These are phyloP conservation scores for Sebastes elongatus DNA, from an alignment of 2,797 vertebrate species.

Conservation along the genomic window DNA sequence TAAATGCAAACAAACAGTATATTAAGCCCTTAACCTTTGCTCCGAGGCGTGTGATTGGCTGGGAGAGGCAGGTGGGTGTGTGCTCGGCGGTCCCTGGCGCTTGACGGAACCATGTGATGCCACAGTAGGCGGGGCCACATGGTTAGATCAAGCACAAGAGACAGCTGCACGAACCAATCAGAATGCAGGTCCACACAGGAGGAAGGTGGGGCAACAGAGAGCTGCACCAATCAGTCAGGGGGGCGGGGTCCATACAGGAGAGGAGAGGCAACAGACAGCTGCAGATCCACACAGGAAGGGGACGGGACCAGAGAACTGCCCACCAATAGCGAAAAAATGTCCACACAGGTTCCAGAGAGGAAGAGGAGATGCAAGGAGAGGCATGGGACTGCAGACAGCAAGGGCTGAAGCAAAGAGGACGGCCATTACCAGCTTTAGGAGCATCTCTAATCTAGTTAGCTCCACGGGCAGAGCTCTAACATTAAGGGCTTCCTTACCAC, in stretches of 20 bases:
- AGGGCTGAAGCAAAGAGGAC: constrained; percentile 67
- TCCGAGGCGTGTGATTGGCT: constrained; percentile 69
- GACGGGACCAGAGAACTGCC: constrained; percentile 50
- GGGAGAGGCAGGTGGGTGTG: constrained; percentile 81
- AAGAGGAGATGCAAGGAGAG: constrained; percentile 73
- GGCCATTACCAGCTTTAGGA: constrained; percentile 57
- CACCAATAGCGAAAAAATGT: constrained; percentile 76
- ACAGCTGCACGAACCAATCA: constrained; percentile 91
- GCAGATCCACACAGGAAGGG: constrained; percentile 70
- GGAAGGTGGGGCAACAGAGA: constrained; percentile 74
- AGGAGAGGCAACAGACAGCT: constrained; percentile 70
- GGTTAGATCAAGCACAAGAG: constrained; percentile 99
- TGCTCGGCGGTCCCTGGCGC: constrained; percentile 99
- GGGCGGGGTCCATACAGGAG: constrained; percentile 63
- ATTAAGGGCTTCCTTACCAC: neutral
- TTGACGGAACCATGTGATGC: constrained; percentile 99
- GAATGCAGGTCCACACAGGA: constrained; percentile 81
- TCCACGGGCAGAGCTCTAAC: constrained; percentile 19
- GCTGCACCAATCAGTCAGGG: constrained; percentile 71
- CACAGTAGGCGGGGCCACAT: constrained; percentile 98
- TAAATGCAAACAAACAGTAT: constrained; percentile 30
- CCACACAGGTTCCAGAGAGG: constrained; percentile 72
- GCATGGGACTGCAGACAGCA: constrained; percentile 68
- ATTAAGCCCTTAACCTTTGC: constrained; percentile 26
- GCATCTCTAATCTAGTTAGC: constrained; percentile 33